Evolutionary conservation across 2,888 invertebrate species (phyloP).

Genomic region (Erebia ligea): DNA sequence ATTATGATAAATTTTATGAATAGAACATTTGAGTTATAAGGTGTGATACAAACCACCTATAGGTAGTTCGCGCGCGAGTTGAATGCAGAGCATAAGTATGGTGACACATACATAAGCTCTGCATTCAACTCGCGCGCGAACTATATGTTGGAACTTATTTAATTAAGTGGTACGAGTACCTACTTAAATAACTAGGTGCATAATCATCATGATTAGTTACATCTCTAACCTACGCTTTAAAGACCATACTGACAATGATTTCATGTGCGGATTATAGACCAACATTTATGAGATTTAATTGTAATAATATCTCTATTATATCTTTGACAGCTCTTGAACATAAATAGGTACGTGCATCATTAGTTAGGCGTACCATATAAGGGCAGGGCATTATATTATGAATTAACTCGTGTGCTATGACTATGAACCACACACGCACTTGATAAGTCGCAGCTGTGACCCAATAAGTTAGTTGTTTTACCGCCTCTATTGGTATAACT

Average conservation of each 20-base stretch:
- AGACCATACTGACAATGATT: not conserved
- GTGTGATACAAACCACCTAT: no score
- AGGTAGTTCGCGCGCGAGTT: no score
- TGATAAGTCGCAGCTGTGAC: conserved; percentile 79
- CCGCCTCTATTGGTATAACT: conserved; percentile 20
- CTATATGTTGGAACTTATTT: no score
- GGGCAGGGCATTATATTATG: conserved; percentile 59
- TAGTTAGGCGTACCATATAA: conserved; percentile 45
- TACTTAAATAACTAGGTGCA: no score
- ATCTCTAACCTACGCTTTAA: no score
- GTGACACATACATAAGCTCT: no score
- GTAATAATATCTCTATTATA: conserved; percentile 19
- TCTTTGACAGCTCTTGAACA: conserved; percentile 25
- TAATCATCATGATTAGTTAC: no score
- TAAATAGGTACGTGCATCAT: conserved; percentile 29
- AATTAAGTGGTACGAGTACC: no score
- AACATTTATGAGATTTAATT: not conserved
- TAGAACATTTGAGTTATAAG: no score
- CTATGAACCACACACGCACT: conserved; percentile 51
- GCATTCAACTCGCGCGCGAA: no score
- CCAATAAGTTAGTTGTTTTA: conserved; percentile 61
- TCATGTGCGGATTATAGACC: not conserved
- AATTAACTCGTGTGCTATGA: conserved; percentile 61
- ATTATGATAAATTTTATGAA: no score
- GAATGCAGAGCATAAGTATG: no score